Base-by-base conservation (phyloP, 2,113 vertebrate genomes). In the Corythaixoides concolor region DNA sequence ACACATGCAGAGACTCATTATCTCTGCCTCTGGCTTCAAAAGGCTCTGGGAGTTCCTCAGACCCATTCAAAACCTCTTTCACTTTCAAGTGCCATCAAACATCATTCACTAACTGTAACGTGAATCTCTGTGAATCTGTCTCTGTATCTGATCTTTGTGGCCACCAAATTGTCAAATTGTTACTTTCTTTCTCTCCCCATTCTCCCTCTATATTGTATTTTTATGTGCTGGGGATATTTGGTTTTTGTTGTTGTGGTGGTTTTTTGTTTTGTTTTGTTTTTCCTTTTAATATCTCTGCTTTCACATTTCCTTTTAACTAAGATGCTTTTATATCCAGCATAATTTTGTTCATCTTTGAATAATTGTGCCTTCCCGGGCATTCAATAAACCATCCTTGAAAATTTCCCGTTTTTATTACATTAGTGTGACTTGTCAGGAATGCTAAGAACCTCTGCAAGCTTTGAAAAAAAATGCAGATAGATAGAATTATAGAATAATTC, bases 1-100 rank as follows among this genome's bases (percentile, higher is more conserved):
- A 68, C 43, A 72, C 81, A 91, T 21, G 62, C 66, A 78, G 87
- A 85, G 62, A 56, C 56, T 94, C 73, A 68, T 90, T 91, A 81
- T 92, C 77, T 89, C 84, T 87, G 59, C 24, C n/a, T 69, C 64
- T 78, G 77, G 69, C 77, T 89, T 92, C 87, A 88, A 82, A 95
- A 87, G 45, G 62, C 77, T 74, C 87, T 67, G 77, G 32, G 37
- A 74, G 49, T 78, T 91, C 52, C 60, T 49, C 56, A 60, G 47
- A 85, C 70, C 64, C 23, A 17, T 77, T 78, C 55, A 87, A 95
- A 95, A 91, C 60, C 52, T 81, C 45, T 91, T 70, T 87, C 33
- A 32, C 85, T 93, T 91, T 95, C 27, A 93, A 94, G 56, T 75
- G 37, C 32, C 77, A 75, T 83, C 93, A 82, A 52, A 89, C 33